These are phyloP conservation scores for Drosophila acutilabella DNA, from an alignment of 2,888 invertebrate genomes.

Conservation along the genomic window DNA sequence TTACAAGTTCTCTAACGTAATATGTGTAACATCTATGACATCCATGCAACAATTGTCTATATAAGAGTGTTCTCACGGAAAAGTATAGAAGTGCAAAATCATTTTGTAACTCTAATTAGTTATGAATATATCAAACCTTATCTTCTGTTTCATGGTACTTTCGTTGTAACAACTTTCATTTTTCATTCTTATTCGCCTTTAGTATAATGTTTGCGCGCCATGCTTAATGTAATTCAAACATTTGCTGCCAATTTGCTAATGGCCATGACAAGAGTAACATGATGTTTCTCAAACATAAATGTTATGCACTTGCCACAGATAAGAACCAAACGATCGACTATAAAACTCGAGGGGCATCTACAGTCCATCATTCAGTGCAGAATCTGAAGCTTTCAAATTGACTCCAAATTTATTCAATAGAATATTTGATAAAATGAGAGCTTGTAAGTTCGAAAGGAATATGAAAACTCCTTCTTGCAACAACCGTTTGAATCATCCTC, in stretches of 20 bases:
- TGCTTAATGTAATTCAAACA: slow-evolving; percentile 7
- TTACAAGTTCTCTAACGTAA: neutral
- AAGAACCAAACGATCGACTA: slow-evolving; percentile 27
- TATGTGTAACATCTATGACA: neutral
- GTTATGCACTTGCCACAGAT: slow-evolving; percentile 35
- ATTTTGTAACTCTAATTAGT: neutral
- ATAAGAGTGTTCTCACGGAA: neutral
- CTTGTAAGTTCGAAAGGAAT: slow-evolving; percentile 39
- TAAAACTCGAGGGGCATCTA: slow-evolving; percentile 16
- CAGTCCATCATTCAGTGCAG: slow-evolving; percentile 19
- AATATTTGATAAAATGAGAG: slow-evolving; percentile 43
- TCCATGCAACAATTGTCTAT: neutral
- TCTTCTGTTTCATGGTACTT: neutral
- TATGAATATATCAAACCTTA: neutral
- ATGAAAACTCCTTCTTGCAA: neutral
- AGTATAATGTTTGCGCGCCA: slow-evolving; percentile 3
- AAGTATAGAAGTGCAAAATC: neutral
- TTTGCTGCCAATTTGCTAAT: slow-evolving; percentile 41
- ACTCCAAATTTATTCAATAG: neutral
- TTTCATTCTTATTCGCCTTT: slow-evolving; percentile 3
- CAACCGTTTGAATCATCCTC: neutral
- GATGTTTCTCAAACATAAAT: slow-evolving; percentile 9
- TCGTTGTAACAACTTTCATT: slow-evolving; percentile 13
- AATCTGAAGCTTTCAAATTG: slow-evolving; percentile 3
- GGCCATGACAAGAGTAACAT: slow-evolving; percentile 14